Evolutionary conservation across 2,797 vertebrate species (phyloP).

Genomic region (Bufotes viridis): DNA sequence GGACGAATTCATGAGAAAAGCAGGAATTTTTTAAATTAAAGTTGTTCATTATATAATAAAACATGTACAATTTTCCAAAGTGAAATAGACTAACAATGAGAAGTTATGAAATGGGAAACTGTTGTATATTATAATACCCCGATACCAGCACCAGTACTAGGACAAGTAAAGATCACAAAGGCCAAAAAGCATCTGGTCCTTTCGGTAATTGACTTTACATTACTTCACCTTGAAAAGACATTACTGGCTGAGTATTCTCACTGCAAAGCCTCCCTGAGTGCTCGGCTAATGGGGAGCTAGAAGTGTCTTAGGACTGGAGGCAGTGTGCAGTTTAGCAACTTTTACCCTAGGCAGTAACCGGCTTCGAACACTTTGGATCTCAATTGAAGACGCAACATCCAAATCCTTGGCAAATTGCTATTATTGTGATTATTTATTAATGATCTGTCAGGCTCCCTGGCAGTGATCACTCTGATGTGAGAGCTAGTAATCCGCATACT

Average conservation of each 20-base stretch:
- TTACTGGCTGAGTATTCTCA: slow-evolving; percentile 42
- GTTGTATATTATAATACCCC: not conserved
- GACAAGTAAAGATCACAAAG: slow-evolving; percentile 49
- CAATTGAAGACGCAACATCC: slow-evolving; percentile 62
- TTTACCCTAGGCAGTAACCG: slow-evolving; percentile 68
- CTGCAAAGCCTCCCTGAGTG: slow-evolving; percentile 68
- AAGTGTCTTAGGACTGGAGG: slow-evolving; percentile 48
- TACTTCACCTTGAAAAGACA: slow-evolving; percentile 60
- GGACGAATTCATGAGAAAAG: no score
- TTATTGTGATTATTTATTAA: slow-evolving; percentile 44
- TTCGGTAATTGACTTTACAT: slow-evolving; percentile 55
- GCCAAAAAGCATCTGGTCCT: slow-evolving; percentile 50
- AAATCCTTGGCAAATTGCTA: slow-evolving; percentile 39
- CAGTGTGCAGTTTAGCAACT: slow-evolving; percentile 65
- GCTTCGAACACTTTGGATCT: slow-evolving; percentile 63
- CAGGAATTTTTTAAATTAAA: no score
- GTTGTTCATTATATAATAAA: no score
- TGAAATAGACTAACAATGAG: not conserved
- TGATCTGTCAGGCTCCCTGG: slow-evolving; percentile 18
- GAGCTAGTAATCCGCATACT: not conserved
- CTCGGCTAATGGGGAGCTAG: slow-evolving; percentile 68
- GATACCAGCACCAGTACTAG: not conserved
- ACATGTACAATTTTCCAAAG: not conserved
- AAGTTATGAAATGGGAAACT: not conserved
- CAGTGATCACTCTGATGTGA: not conserved